Base-by-base conservation (phyloP, 1,140 invertebrate genomes). In the Trichomalopsis sarcophagae region DNA sequence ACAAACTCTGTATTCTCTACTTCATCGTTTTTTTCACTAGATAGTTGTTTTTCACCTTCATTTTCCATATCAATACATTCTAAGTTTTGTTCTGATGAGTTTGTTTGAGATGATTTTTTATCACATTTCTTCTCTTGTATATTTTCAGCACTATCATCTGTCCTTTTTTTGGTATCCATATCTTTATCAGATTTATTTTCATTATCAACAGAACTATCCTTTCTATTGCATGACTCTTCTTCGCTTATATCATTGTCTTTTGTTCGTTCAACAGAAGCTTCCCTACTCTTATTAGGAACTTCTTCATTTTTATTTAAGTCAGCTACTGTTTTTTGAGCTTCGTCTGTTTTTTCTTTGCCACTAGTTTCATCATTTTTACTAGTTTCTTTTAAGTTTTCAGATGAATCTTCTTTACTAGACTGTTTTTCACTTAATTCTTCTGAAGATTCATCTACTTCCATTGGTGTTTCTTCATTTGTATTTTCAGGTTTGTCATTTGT, bases 1-100 rank as follows among this genome's bases (percentile, higher is more conserved):
- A 93, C 88, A 87, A 93, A 93, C 78, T 93, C 92, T 14, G 92
- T 93, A 27, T 92, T 92, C 82, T 91, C 91, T 68, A 87, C 81
- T 79, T 88, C 87, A 14, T 87, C 79, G 6, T 82, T 66, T 21
- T 87, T 88, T 10, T 76, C n/a, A 40, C 6, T 73, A 2, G 36
- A 30, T 33, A 81, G 71, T 3, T 71, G 30, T 81, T 71, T 50
- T 73, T 87, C 84, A 27, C 7, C 81, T 62, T 81, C 66, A 55
- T 69, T 75, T 0, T 75, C 69, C 40, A 85, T 85, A 21, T 85
- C 55, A 30, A 80, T 21, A 76, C 81, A 81, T 50, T 86, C 73
- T 14, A 77, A 71, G n/a, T 33, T 84, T 75, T 68, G 21, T 30
- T 83, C 71, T 66, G 68, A 76, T 36, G 40, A 44, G 14, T 69